Conservation (phyloP, 2,113 vertebrate genomes). For the Aptenodytes forsteri region DNA sequence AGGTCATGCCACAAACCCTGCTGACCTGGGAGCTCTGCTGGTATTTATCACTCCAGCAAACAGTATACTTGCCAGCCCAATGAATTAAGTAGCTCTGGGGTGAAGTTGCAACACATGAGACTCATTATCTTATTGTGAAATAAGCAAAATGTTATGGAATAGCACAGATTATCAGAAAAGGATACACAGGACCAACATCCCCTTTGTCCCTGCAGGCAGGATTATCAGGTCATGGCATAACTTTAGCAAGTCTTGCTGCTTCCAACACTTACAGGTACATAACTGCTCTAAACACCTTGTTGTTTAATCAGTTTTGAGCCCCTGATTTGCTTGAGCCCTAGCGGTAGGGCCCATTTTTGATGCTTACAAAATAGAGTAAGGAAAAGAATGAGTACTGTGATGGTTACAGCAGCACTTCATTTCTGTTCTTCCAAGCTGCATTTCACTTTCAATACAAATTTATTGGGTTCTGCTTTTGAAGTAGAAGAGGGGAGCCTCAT, state of each 20-base stretch:
- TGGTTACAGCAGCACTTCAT: neutral
- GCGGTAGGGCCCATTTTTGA: neutral
- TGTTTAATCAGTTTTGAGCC: neutral
- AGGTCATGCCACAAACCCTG: neutral
- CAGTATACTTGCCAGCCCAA: neutral
- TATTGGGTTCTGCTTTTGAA: neutral
- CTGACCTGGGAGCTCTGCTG: neutral
- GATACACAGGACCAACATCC: neutral
- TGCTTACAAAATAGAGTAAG: neutral
- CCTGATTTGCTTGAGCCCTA: neutral
- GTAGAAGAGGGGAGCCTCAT: neutral
- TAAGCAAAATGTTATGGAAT: neutral
- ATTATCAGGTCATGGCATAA: neutral
- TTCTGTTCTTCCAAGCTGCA: neutral
- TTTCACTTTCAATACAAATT: neutral
- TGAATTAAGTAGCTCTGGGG: neutral
- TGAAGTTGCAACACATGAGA: slow-evolving; percentile 5
- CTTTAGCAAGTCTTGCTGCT: neutral
- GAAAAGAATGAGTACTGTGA: neutral
- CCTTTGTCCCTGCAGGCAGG: neutral
- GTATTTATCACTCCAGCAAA: slow-evolving; percentile 3
- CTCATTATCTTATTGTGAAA: slow-evolving; percentile 21
- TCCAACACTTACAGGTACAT: neutral
- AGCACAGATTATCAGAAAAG: neutral
- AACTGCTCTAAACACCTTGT: neutral